Percentiles rank a stretch among this genome's conserved stretches.
Conservation (phyloP, 2,797 vertebrate genomes). For the Amniataba percoides region DNA sequence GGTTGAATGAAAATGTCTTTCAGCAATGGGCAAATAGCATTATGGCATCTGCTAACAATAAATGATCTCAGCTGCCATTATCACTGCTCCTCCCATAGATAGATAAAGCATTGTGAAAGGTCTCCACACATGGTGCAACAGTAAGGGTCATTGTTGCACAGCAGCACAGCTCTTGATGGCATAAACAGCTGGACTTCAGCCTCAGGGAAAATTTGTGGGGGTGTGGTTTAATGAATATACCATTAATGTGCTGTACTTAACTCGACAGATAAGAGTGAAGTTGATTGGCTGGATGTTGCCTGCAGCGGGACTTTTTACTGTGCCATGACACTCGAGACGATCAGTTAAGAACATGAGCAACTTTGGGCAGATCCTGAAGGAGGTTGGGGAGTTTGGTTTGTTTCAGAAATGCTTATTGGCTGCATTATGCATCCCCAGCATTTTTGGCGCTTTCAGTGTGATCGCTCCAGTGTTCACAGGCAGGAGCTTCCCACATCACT, state of each 20-base stretch:
- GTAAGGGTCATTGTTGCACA: no score
- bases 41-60: no score
- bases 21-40: no score
- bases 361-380: constrained; percentile 83
- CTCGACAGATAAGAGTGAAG: no score
- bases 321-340: neutral
- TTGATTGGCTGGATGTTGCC: neutral
- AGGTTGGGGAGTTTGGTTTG: constrained; percentile 86
- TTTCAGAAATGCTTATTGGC: constrained; percentile 89
- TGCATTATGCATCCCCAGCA: constrained; percentile 78
- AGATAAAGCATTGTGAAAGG: no score
- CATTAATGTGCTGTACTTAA: no score
- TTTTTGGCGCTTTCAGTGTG: constrained; percentile 85
- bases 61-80: no score
- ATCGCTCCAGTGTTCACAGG: constrained; percentile 89
- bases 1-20: no score
- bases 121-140: no score
- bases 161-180: neutral
- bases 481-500: constrained; percentile 82
- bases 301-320: neutral
- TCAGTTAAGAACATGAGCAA: constrained; percentile 78
- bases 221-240: no score
- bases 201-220: neutral
- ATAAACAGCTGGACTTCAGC: constrained; percentile 48
- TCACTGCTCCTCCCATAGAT: no score